These are phyloP conservation scores for Caenorhabditis angaria DNA, from an alignment of 2,888 invertebrate genomes.

Conservation along the genomic window DNA sequence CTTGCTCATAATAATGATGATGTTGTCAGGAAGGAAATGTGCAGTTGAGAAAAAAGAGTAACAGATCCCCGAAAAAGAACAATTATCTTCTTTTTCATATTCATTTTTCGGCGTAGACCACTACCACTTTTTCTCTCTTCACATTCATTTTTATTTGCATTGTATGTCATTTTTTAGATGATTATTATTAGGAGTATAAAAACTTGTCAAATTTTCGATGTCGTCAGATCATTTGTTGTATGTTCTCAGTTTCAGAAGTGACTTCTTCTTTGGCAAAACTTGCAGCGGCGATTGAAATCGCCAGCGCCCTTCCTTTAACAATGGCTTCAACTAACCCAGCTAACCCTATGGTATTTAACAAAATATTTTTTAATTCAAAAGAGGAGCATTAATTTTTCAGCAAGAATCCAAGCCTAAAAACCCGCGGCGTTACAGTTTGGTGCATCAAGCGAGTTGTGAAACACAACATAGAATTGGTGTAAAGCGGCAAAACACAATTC, in stretches of 20 bases:
- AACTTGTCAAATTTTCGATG: no score
- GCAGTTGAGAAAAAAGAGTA: no score
- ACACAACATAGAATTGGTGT: conserved; percentile 53
- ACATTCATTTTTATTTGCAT: background rate
- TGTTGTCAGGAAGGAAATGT: conserved; percentile 4
- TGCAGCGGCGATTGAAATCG: background rate
- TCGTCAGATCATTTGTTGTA: background rate
- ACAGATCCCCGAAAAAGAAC: no score
- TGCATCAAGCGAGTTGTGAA: conserved; percentile 55
- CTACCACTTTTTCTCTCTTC: background rate
- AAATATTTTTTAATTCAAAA: background rate
- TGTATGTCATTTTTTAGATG: background rate
- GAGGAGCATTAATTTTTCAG: background rate
- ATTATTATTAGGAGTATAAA: no score
- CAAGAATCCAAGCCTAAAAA: conserved; percentile 15
- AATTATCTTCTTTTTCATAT: background rate
- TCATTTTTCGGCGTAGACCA: background rate
- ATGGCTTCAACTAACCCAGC: background rate
- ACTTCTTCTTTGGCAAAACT: background rate
- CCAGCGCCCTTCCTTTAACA: background rate
- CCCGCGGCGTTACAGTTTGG: conserved; percentile 47
- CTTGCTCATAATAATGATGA: background rate
- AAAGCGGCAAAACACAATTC: conserved; percentile 60
- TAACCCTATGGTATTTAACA: background rate
- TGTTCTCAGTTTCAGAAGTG: background rate